Base-by-base conservation (phyloP, 2,797 vertebrate genomes). In the Acrocephalus scirpaceus region DNA sequence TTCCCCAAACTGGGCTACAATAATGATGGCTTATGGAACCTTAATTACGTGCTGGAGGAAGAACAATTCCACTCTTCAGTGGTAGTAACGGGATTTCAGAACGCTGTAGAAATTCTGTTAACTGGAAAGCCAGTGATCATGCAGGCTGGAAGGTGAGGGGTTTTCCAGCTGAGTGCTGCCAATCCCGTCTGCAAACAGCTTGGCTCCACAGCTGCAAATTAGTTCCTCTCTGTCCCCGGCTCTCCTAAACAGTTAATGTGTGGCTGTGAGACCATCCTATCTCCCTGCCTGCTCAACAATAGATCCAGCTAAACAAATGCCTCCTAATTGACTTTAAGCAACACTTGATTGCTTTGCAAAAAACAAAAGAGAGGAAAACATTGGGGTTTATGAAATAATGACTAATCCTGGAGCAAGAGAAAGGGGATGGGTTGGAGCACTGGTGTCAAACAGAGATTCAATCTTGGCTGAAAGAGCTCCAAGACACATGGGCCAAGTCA, bases 341-440 rank as follows among this genome's bases (percentile, higher is more conserved):
- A 93, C 95, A 97, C 95, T 95, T 91, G 96, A 97, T 96, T 96
- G 92, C 90, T 95, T 91, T 61, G 77, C 86, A 92, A 88, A 97
- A 97, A 95, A 95, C 89, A 95, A 96, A 88, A 95, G 92, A 85
- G 96, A 96, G 86, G 86, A 96, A 97, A 95, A 95, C 93, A 90
- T 85, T 77, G 88, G 60, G 61, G 85, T 97, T 97, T 97, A 96
- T 97, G 96, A 97, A 96, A 97, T 96, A 96, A 96, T 94, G 91
- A 96, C 93, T 96, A 97, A 97, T 97, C 94, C 74, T 58, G 89
- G 95, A 90, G 86, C 89, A 88, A 95, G 90, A 81, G 85, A 95
- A 96, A 93, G 93, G 90, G 86, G 93, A 71, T 78, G 95, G 93
- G 89, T 61, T 82, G 72, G 64, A 96, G 91, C 69, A 54, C 61